Conservation (phyloP, 1,140 invertebrate species). For the Rhysida immarginata region DNA sequence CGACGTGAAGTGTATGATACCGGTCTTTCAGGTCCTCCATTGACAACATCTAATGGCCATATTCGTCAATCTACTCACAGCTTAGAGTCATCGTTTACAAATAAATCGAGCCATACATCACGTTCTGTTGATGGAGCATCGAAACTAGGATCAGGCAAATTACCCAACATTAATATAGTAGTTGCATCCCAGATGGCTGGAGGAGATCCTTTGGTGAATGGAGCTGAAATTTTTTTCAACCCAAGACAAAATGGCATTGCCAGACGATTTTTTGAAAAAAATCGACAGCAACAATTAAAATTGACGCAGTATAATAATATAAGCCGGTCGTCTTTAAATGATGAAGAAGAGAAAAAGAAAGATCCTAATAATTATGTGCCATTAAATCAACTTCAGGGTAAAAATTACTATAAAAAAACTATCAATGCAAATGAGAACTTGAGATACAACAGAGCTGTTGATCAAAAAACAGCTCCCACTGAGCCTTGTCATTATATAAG, state of each 20-base stretch:
- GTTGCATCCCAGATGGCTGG: conserved; percentile 20
- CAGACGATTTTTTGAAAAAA: conserved; percentile 83
- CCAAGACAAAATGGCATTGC: conserved; percentile 82
- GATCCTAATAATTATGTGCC: too few relatives aligned
- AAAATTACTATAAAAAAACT: too few relatives aligned
- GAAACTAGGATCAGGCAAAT: conserved; percentile 22
- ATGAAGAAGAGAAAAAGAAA: too few relatives aligned
- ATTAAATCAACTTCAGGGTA: too few relatives aligned
- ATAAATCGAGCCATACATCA: conserved; percentile 19
- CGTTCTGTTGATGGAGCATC: conserved; percentile 18
- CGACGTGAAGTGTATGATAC: conserved; percentile 31
- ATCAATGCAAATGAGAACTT: too few relatives aligned
- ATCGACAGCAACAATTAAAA: conserved; percentile 5
- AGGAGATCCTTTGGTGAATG: conserved; percentile 21
- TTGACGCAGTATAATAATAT: too few relatives aligned
- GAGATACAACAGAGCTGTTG: too few relatives aligned
- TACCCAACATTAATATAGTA: conserved; percentile 27
- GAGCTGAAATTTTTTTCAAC: conserved; percentile 74
- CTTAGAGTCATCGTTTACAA: conserved; percentile 16
- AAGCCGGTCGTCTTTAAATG: too few relatives aligned
- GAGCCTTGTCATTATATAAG: too few relatives aligned
- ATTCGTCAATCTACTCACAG: conserved; percentile 21
- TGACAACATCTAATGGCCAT: conserved; percentile 29
- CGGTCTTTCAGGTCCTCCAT: conserved; percentile 18
- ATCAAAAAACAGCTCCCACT: too few relatives aligned